Evolutionary conservation across 2,888 invertebrate species (phyloP), one percentile per base, ranked within the genome.

Genomic region (Amiota communis): DNA sequence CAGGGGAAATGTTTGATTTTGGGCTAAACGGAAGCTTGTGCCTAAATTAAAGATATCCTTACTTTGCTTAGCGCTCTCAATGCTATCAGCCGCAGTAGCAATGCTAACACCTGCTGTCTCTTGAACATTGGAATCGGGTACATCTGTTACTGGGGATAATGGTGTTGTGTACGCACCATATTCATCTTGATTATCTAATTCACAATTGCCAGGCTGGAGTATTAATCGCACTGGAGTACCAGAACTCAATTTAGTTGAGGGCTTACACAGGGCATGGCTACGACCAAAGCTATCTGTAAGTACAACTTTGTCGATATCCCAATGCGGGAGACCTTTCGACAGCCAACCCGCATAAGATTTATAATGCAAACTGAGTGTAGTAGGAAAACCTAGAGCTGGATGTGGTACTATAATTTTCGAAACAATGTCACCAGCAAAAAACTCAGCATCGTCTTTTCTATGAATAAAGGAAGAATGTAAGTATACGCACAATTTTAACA

Each of bases 311-410:
- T 97, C 95, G 75, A 97, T 92, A 81, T 92, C 93, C 93, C 97
- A 94, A 73, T 93, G 92, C 53, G 94, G 93, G 72, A 96, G 91
- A 1, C 96, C 97, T 20, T 95, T 95, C 48, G 95, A 95, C 73
- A 97, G 92, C 97, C 97, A 97, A 13, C 97, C 97, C 78, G 94
- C 94, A 90, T 97, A 97, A 0, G 96, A 96, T 9, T 94, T 95
- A 90, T 97, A 97, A 80, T 94, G 93, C 20, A 97, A 91, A 85
- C 95, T 93, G 0, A 94, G 92, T 47, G 93, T 92, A 70, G 93
- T 91, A 15, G 95, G 93, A 79, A 94, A 94, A 15, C 94, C 93
- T 75, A 97, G 90, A 23, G 95, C 95, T 0, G 97, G 97, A 91
- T 97, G 97, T 3, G 97, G 96, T 1, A 97, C 97, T 56, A 97